Evolutionary conservation across 2,888 invertebrate genomes (phyloP).

Genomic region (Bhutanitis thaidina): DNA sequence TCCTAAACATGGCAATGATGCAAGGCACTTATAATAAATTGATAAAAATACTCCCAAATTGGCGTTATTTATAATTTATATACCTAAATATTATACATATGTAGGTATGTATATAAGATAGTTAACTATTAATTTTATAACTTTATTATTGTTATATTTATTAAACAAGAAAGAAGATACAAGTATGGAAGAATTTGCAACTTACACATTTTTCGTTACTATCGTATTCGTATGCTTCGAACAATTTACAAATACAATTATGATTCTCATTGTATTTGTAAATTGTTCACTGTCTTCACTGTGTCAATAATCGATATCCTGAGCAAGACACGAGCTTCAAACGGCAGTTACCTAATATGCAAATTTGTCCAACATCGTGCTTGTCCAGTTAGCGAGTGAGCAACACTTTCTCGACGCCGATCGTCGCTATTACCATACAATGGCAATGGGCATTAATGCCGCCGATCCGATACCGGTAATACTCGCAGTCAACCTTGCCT

Average conservation of each 20-base stretch:
- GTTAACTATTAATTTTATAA: too few relatives aligned
- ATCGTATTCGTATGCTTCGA: too few relatives aligned
- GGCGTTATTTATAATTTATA: too few relatives aligned
- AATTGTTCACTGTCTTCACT: neutral
- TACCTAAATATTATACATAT: too few relatives aligned
- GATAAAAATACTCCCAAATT: too few relatives aligned
- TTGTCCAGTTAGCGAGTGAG: constrained; percentile 53
- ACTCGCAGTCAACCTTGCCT: constrained; percentile 4
- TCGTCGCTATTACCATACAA: constrained; percentile 60
- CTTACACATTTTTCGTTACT: too few relatives aligned
- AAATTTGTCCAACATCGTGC: constrained; percentile 59
- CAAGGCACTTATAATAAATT: too few relatives aligned
- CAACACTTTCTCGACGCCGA: constrained; percentile 60
- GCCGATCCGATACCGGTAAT: constrained; percentile 28
- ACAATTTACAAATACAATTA: constrained; percentile 1
- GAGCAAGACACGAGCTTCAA: constrained; percentile 24
- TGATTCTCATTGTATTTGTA: neutral
- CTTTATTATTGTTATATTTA: too few relatives aligned
- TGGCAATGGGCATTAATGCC: constrained; percentile 55
- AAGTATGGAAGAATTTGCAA: too few relatives aligned
- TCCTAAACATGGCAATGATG: too few relatives aligned
- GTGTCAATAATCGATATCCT: constrained; percentile 23
- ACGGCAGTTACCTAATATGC: constrained; percentile 59
- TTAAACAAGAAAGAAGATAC: too few relatives aligned
- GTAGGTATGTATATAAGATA: too few relatives aligned